Base-by-base conservation (phyloP, 2,113 vertebrate species). In the Percina caprodes region DNA sequence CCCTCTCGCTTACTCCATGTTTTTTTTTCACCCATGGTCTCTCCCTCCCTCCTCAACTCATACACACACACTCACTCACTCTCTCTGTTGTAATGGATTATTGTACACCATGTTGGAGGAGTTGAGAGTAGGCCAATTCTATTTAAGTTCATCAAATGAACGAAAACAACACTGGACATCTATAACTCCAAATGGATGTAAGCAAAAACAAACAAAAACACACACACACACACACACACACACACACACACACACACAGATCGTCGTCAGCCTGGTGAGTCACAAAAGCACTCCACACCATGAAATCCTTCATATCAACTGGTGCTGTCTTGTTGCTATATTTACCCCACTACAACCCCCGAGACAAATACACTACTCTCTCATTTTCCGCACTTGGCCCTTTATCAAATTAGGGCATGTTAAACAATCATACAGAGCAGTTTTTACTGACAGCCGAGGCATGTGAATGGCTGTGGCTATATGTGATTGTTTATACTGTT, bases 281-380 rank as follows among this genome's bases (percentile, higher is more conserved):
- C 93, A 92, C 88, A 89, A 79, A 87, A 89, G 74, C 90, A 84
- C 88, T 92, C 85, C 80, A 88, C 88, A 86, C 85, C 78, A 83
- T 85, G 89, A 87, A 88, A 92, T 92, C 84, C 86, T 91, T 93
- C 93, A 91, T 94, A 94, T 95, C 93, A 92, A 92, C 92, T 90
- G 87, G 89, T 92, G 88, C 82, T 91, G 85, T 89, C 88, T 92
- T 90, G 90, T 92, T 94, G 90, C 93, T 94, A 94, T 94, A 95
- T 95, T 95, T 95, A 94, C 90, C 85, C 85, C 84, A 69, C 72
- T 88, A 86, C 90, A 90, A 87, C 92, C 88, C 89, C 82, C 52
- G 90, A 88, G 90, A 93, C 86, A 90, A 93, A 94, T 85, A 88
- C 85, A 91, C 86, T 77, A 81, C 90, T 91, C 85, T 91, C 85